Base-by-base conservation (phyloP, 2,797 vertebrate species). In the Phrynocephalus guinanensis region DNA sequence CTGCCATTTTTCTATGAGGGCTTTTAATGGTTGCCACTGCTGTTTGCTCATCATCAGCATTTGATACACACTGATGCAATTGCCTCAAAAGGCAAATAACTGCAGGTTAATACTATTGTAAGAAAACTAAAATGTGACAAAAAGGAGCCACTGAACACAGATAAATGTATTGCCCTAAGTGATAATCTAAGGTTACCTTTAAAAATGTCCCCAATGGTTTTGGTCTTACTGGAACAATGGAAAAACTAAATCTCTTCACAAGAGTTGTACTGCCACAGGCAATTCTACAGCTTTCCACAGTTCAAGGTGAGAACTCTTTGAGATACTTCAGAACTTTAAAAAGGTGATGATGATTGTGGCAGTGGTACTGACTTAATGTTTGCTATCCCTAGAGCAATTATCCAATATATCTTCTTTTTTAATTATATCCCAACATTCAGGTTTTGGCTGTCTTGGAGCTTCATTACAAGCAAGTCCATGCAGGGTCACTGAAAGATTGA, bases 401-500 rank as follows among this genome's bases (percentile, higher is more conserved):
- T 82, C 73, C 83, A 30, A 16, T 89, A 89, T 8, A 0, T 28
- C 22, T 89, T 90, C 6, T 24, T 63, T 77, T 87, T 89, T 92
- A 93, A 93, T 94, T 87, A 80, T 63, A 70, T 71, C 26, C 85
- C 26, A 13, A 83, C 76, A 92, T 92, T 92, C 86, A 70, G 18
- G 68, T 83, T 63, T 30, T 1, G 18, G 85, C 92, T 92, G 79
- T 91, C 88, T 10, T 79, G 85, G 90, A 91, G 20, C 44, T 44
- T 94, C 90, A 92, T 94, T 95, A 91, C 30, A 90, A 84, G 6
- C 16, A 79, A 82, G 80, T 78, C 44, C n/a, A 94, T 87, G 79
- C 87, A 87, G 80, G 72, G 81, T 93, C 89, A 92, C 87, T 91
- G 84, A 83, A 92, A 94, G 92, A 86, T 90, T 91, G 92, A 90